phyloP scores from a whole-genome alignment of 2,888 invertebrate genomes.

The Caenorhabditis parvicauda region DNA sequence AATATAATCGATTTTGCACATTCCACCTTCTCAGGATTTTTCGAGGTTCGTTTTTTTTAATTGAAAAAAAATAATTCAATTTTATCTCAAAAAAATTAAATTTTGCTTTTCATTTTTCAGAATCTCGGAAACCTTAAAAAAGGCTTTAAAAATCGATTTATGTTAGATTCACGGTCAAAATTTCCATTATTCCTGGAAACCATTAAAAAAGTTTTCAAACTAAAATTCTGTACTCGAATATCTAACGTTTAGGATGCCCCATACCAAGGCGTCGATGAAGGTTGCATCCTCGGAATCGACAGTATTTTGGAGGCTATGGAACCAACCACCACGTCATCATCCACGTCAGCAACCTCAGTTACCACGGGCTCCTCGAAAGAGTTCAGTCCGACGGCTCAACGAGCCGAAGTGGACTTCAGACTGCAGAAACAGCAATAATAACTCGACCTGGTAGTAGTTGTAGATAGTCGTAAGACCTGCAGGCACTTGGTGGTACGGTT shows the following conservation, averaged over 20 bases:
- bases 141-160: not conserved
- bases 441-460: too few species aligned
- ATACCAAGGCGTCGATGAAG: constrained; percentile 53
- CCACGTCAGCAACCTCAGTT: too few species aligned
- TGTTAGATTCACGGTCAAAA: not conserved
- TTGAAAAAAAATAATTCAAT: not conserved
- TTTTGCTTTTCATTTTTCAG: not conserved
- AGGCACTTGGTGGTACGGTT: too few species aligned
- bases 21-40: constrained; percentile 56
- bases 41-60: constrained; percentile 20
- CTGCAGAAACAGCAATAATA: too few species aligned
- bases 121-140: not conserved
- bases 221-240: too few species aligned
- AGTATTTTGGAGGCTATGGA: constrained; percentile 39
- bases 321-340: too few species aligned
- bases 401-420: too few species aligned
- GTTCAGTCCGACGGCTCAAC: too few species aligned
- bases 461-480: too few species aligned
- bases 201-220: not conserved
- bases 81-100: not conserved
- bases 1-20: constrained; percentile 96
- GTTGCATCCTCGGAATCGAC: constrained; percentile 55
- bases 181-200: too few species aligned
- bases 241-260: constrained; percentile 45
- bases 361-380: too few species aligned